Evolutionary conservation across 1,140 invertebrate species (phyloP).

Genomic region (Hyles euphorbiae): DNA sequence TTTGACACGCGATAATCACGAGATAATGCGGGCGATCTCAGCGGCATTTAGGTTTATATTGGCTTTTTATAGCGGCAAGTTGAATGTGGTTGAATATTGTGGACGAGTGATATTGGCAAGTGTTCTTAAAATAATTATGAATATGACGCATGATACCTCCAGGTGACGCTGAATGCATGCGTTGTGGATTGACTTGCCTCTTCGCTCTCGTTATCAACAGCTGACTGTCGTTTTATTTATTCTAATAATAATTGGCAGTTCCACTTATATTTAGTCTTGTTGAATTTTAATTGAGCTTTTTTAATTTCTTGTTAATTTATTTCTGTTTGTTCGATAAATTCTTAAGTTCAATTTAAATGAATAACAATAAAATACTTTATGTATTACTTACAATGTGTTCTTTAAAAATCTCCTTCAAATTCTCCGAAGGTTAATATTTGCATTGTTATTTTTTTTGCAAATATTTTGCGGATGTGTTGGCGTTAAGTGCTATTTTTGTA

Average conservation of each 20-base stretch:
- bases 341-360: no score
- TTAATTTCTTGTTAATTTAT: no score
- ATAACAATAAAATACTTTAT: no score
- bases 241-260: not conserved
- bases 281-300: no score
- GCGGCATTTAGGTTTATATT: slow-evolving; percentile 72
- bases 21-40: slow-evolving; percentile 73
- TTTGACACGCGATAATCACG: slow-evolving; percentile 76
- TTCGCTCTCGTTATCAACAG: slow-evolving; percentile 4
- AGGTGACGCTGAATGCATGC: slow-evolving; percentile 36
- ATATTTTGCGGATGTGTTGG: no score
- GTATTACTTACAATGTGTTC: no score
- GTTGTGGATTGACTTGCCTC: slow-evolving; percentile 13
- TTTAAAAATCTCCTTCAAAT: no score
- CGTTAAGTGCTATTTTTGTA: no score
- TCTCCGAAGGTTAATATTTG: no score
- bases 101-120: slow-evolving; percentile 35
- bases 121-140: slow-evolving; percentile 25
- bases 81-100: slow-evolving; percentile 39
- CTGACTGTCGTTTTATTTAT: slow-evolving; percentile 8
- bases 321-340: no score
- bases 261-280: no score
- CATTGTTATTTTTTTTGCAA: no score
- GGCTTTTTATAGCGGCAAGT: slow-evolving; percentile 62
- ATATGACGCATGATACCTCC: slow-evolving; percentile 42